Conservation (phyloP, 2,797 vertebrate genomes). For the Chelon auratus region DNA sequence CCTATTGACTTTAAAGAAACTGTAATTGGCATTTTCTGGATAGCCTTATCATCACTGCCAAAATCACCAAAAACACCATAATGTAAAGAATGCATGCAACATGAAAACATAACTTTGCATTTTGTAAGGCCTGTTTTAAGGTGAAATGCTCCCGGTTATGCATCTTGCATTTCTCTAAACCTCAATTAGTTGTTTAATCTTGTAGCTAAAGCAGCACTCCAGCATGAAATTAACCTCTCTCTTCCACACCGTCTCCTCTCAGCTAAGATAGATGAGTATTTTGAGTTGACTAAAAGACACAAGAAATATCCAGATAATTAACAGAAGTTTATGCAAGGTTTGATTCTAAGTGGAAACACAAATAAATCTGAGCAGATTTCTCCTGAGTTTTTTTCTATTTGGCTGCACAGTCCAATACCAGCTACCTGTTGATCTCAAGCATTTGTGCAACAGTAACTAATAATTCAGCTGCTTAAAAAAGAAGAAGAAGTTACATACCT, state of each 20-base stretch:
- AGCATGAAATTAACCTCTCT: slow-evolving; percentile 1
- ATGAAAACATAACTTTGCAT: background rate
- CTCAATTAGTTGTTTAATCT: background rate
- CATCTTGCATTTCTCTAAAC: slow-evolving; percentile 7
- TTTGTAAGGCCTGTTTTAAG: background rate
- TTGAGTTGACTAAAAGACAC: background rate
- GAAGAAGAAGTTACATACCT: slow-evolving; percentile 77
- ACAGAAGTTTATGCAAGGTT: background rate
- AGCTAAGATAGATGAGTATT: background rate
- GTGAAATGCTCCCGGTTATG: background rate
- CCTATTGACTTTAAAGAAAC: too few species aligned
- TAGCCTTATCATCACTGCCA: background rate
- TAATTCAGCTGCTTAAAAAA: slow-evolving; percentile 34
- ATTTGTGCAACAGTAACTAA: slow-evolving; percentile 22
- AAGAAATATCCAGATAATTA: background rate
- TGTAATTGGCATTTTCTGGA: background rate
- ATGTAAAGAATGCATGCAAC: too few species aligned
- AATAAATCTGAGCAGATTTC: background rate
- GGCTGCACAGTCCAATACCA: background rate
- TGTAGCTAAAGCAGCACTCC: background rate
- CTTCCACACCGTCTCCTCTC: slow-evolving; percentile 12
- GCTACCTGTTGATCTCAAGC: slow-evolving; percentile 68
- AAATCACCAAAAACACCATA: background rate
- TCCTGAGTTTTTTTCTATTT: background rate
- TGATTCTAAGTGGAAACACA: background rate